phyloP scores from a whole-genome alignment of 2,888 invertebrate species.

The Drosophila yooni region DNA sequence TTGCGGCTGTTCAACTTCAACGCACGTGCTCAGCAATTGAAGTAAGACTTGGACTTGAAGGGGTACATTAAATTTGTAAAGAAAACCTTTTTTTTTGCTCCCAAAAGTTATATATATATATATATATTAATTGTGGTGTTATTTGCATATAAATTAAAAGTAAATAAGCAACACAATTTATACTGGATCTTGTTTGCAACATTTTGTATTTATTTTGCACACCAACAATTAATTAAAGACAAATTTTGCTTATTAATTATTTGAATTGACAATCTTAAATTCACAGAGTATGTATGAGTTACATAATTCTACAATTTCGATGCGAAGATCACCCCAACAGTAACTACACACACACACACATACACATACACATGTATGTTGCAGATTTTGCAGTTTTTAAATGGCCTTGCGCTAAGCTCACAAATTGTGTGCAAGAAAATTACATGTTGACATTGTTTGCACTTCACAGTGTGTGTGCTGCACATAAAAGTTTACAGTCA shows the following conservation, averaged over 20 bases:
- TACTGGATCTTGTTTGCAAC: not conserved
- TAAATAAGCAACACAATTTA: not conserved
- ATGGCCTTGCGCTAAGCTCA: slow-evolving; percentile 47
- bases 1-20: slow-evolving; percentile 51
- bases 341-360: not conserved
- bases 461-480: slow-evolving; percentile 33
- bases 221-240: not conserved
- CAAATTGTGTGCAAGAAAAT: slow-evolving; percentile 55
- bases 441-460: slow-evolving; percentile 64
- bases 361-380: not conserved
- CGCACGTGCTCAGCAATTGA: slow-evolving; percentile 67
- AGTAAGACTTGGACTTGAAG: slow-evolving; percentile 42
- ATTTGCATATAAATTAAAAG: not conserved
- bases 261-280: not conserved
- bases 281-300: not conserved
- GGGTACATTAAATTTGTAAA: slow-evolving; percentile 29
- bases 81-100: slow-evolving; percentile 41
- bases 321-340: not conserved
- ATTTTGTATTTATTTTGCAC: not conserved
- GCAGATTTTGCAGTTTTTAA: slow-evolving; percentile 38
- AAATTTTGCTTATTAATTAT: not conserved
- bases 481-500: slow-evolving; percentile 52
- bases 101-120: not conserved
- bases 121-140: not conserved
- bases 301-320: not conserved